These are phyloP conservation scores for Tinea trinotella DNA, from an alignment of 2,888 invertebrate species.

Conservation along the genomic window DNA sequence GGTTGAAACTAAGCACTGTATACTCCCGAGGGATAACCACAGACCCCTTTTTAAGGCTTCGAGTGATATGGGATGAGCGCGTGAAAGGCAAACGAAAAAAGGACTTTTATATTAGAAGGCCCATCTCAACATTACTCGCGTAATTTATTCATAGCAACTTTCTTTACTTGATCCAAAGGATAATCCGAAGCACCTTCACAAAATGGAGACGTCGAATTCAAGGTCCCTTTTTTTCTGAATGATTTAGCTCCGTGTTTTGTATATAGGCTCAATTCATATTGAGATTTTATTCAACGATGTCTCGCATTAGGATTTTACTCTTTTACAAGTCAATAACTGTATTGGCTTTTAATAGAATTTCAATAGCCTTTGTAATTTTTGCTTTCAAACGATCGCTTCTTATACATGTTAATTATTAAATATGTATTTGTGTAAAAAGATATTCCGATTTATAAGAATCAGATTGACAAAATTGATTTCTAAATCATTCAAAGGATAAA, in stretches of 20 bases:
- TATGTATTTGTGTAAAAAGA: too few species aligned
- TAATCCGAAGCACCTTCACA: slow-evolving; percentile 13
- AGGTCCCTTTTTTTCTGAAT: slow-evolving; percentile 7
- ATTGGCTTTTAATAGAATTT: not conserved
- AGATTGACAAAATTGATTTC: too few species aligned
- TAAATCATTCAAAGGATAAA: too few species aligned
- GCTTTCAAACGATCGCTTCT: too few species aligned
- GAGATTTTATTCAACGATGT: not conserved
- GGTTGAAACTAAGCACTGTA: slow-evolving; percentile 10
- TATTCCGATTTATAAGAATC: too few species aligned
- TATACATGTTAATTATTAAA: too few species aligned
- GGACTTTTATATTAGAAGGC: slow-evolving; percentile 31
- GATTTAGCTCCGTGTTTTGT: slow-evolving; percentile 6
- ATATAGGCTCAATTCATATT: slow-evolving; percentile 1
- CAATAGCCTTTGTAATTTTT: too few species aligned
- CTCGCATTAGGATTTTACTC: not conserved
- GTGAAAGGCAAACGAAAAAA: slow-evolving; percentile 23
- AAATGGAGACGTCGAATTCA: slow-evolving; percentile 6
- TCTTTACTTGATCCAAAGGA: slow-evolving; percentile 21
- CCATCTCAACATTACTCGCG: slow-evolving; percentile 25
- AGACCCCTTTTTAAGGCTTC: slow-evolving; percentile 5
- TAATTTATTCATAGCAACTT: slow-evolving; percentile 40
- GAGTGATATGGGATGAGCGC: slow-evolving; percentile 13
- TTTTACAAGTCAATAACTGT: not conserved
- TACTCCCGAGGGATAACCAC: slow-evolving; percentile 9